phyloP scores from a whole-genome alignment of 2,113 vertebrate species.

The Otis tarda region DNA sequence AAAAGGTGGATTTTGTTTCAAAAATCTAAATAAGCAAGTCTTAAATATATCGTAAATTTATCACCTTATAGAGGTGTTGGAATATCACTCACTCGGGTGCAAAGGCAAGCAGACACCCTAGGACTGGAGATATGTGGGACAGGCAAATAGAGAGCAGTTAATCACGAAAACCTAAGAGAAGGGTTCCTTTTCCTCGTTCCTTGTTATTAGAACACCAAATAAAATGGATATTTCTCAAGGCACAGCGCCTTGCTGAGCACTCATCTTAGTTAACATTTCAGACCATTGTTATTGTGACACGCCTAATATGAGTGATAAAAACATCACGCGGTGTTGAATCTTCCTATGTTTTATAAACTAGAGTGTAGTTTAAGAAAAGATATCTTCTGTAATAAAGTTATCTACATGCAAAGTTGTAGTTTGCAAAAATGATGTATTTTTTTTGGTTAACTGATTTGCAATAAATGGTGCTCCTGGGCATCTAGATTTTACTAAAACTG shows the following conservation, averaged over 20 bases:
- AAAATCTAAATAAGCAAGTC: conserved; percentile 86
- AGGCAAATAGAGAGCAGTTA: neutral
- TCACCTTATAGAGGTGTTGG: conserved; percentile 70
- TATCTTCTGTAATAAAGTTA: conserved; percentile 78
- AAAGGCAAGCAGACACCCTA: conserved; percentile 2
- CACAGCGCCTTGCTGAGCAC: conserved; percentile 63
- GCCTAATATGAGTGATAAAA: conserved; percentile 61
- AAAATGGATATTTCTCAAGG: conserved; percentile 68
- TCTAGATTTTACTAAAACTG: conserved; percentile 72
- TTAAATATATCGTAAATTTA: conserved; percentile 75
- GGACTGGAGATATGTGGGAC: neutral
- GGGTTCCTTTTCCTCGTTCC: conserved; percentile 57
- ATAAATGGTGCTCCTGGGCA: conserved; percentile 81
- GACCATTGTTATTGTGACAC: conserved; percentile 23
- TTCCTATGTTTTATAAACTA: conserved; percentile 81
- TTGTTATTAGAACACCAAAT: conserved; percentile 74
- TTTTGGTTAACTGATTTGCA: conserved; percentile 86
- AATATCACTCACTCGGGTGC: conserved; percentile 51
- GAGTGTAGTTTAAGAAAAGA: conserved; percentile 79
- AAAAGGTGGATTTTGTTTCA: conserved; percentile 98
- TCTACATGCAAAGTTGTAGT: conserved; percentile 82
- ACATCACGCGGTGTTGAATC: conserved; percentile 70
- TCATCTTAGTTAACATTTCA: conserved; percentile 45
- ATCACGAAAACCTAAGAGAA: conserved; percentile 9
- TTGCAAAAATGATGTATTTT: conserved; percentile 81